Percentiles rank a stretch among this genome's conserved stretches.
These are phyloP conservation scores for Agrotis ipsilon DNA, from an alignment of 2,888 invertebrate species.

Conservation along the genomic window DNA sequence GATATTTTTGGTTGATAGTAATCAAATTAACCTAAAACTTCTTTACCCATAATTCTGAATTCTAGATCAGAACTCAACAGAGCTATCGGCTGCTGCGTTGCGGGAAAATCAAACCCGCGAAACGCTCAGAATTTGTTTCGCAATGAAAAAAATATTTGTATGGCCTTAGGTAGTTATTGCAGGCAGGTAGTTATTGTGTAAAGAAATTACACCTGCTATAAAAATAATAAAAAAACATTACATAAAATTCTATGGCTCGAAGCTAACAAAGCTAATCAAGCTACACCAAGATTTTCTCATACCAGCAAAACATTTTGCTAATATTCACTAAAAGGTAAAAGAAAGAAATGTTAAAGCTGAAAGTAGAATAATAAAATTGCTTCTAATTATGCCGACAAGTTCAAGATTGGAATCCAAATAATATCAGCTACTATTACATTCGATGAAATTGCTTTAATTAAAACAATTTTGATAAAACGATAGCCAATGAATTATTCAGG, in stretches of 20 bases:
- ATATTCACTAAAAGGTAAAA: too few species aligned
- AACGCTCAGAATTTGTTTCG: too few species aligned
- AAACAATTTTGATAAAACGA: conserved; percentile 41
- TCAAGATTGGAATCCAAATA: conserved; percentile 24
- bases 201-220: too few species aligned
- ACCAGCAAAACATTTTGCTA: neutral
- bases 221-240: too few species aligned
- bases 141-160: too few species aligned
- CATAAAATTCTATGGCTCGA: too few species aligned
- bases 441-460: conserved; percentile 52
- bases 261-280: too few species aligned
- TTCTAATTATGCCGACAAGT: conserved; percentile 25
- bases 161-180: too few species aligned
- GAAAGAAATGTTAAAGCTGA: neutral
- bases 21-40: neutral
- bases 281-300: neutral
- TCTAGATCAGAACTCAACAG: neutral
- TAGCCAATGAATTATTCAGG: conserved; percentile 48
- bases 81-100: too few species aligned
- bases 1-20: neutral
- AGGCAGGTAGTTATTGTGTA: neutral
- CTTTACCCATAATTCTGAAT: neutral
- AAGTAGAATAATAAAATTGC: conserved; percentile 1
- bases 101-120: too few species aligned
- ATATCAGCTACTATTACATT: conserved; percentile 33